Conservation (phyloP, 2,888 invertebrate species). For the Stenoptilia bipunctidactyla region DNA sequence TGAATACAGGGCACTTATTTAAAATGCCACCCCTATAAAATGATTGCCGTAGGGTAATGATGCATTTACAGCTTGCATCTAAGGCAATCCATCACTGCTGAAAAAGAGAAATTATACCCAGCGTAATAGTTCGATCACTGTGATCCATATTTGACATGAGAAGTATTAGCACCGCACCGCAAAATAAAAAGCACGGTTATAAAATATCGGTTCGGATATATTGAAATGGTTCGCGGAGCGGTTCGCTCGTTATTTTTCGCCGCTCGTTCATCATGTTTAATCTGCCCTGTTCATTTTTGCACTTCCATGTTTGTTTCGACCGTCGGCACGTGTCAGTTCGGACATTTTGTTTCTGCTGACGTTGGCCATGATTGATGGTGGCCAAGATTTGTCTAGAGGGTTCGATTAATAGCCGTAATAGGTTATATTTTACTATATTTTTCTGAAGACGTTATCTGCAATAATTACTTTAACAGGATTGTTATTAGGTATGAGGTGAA, state of each 20-base stretch:
- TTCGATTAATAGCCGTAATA: neutral
- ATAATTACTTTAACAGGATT: too few species aligned
- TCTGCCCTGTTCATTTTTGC: constrained; percentile 38
- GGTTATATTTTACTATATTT: neutral
- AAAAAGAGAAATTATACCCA: too few species aligned
- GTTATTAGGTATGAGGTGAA: too few species aligned
- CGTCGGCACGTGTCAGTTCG: constrained; percentile 36
- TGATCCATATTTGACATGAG: too few species aligned
- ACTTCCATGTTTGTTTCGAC: constrained; percentile 23
- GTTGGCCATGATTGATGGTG: neutral
- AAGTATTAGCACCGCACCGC: constrained; percentile 4
- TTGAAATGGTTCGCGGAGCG: constrained; percentile 7
- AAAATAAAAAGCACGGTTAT: constrained; percentile 2
- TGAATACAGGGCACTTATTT: too few species aligned
- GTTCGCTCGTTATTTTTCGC: constrained; percentile 7
- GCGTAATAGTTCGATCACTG: too few species aligned
- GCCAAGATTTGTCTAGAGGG: neutral
- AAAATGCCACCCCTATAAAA: too few species aligned
- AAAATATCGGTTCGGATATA: constrained; percentile 6
- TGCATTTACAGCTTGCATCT: too few species aligned
- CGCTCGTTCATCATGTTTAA: constrained; percentile 44
- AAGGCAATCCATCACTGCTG: too few species aligned
- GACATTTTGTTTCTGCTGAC: constrained; percentile 35
- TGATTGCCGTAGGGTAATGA: too few species aligned
- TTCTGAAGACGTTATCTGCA: neutral